A percentile compares a stretch with the other conserved stretches of the same genome.
These are phyloP conservation scores for Lasioglossum morio DNA, from an alignment of 2,888 invertebrate genomes.

Conservation along the genomic window DNA sequence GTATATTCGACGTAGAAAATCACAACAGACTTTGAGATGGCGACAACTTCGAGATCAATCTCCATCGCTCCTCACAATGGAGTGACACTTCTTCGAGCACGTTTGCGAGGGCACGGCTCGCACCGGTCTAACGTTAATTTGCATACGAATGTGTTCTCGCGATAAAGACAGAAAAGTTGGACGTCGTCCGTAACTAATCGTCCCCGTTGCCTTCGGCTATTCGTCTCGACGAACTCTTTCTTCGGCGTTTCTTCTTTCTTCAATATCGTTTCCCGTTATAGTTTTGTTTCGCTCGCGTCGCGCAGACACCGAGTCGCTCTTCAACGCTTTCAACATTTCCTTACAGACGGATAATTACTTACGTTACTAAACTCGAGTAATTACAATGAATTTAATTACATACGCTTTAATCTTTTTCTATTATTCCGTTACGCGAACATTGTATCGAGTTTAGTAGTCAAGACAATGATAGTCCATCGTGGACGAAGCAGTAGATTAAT, in stretches of 20 bases:
- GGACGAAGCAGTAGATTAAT: constrained; percentile 37
- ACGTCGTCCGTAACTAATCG: constrained; percentile 80
- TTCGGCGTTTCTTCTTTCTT: constrained; percentile 32
- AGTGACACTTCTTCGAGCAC: constrained; percentile 22
- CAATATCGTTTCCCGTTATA: constrained; percentile 20
- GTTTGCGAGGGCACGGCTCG: neutral
- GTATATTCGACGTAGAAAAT: constrained; percentile 44
- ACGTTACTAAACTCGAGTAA: neutral
- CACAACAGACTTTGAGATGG: constrained; percentile 54
- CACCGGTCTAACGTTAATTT: constrained; percentile 66
- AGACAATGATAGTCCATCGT: neutral
- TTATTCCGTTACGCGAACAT: neutral
- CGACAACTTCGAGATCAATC: constrained; percentile 56
- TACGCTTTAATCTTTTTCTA: neutral
- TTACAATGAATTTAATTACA: neutral
- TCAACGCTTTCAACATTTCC: neutral
- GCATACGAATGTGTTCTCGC: constrained; percentile 79
- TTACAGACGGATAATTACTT: constrained; percentile 12
- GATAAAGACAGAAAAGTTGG: constrained; percentile 76
- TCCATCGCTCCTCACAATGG: constrained; percentile 27
- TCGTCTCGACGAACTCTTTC: constrained; percentile 55
- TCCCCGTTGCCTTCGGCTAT: constrained; percentile 61
- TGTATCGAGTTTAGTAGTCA: neutral
- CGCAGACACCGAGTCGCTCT: constrained; percentile 24
- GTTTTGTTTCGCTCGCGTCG: constrained; percentile 20